Evolutionary conservation across 1,140 invertebrate genomes (phyloP), one percentile per base, ranked within the genome.

Genomic region (Schlechtendalia chinensis): DNA sequence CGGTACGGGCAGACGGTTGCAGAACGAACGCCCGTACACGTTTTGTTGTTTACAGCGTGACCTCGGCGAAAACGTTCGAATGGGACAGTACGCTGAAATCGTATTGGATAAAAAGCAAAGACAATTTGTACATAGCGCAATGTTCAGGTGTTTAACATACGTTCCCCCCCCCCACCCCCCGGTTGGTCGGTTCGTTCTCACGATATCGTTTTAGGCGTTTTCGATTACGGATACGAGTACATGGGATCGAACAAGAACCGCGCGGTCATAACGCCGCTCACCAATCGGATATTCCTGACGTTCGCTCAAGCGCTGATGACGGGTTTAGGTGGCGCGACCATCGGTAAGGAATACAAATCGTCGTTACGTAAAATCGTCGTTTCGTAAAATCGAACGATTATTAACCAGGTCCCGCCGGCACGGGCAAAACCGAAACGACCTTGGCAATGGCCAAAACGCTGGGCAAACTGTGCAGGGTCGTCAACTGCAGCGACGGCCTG

Each of bases 161-260:
- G n/a, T n/a, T n/a, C n/a, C n/a, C n/a, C n/a, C n/a, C n/a, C n/a
- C n/a, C n/a, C n/a, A n/a, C n/a, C n/a, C n/a, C n/a, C n/a, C n/a
- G n/a, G n/a, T n/a, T n/a, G n/a, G 32, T 39, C 32, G 3, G 32
- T 39, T 39, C 32, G 32, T 39, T 4, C 32, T 39, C n/a, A 39
- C 32, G 32, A 39, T 39, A n/a, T 39, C 32, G 32, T 39, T 59
- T 24, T 50, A 61, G 58, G n/a, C 1, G 85, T 87, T 50, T 96
- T 97, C 85, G 91, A 95, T 81, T 97, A 96, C 84, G 95, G 95
- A 17, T 97, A 96, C 84, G 95, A 97, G 85, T 97, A 96, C 84
- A 96, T 96, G 94, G 96, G 96, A 0, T 87, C 96, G 0, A 96
- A 95, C 86, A 94, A 93, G 2, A 89, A 94, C 81, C 87, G 97